Conservation (phyloP, 2,888 invertebrate genomes). For the Calameuta pallipes region DNA sequence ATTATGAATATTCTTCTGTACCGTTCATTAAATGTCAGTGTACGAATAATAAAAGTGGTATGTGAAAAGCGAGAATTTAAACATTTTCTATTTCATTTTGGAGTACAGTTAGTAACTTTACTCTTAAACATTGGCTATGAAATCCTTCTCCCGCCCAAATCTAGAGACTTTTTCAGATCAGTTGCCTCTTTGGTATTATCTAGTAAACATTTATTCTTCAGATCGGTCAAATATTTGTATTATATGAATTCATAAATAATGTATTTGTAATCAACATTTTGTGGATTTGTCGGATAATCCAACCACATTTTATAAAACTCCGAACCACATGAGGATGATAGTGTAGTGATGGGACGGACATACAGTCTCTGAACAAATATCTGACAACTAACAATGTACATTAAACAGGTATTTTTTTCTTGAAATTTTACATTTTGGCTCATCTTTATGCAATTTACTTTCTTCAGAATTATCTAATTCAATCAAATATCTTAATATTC, state of each 20-base stretch:
- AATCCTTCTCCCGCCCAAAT: constrained; percentile 47
- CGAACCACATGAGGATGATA: neutral
- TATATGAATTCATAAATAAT: neutral
- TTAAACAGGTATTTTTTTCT: constrained; percentile 50
- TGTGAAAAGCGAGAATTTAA: neutral
- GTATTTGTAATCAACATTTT: neutral
- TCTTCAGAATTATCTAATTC: neutral
- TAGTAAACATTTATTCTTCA: neutral
- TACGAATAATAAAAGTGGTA: neutral
- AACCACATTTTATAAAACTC: neutral
- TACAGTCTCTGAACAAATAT: neutral
- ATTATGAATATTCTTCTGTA: neutral
- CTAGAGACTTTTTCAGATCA: constrained; percentile 33
- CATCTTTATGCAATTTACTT: neutral
- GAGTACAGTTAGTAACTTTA: neutral
- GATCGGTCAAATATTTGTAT: neutral
- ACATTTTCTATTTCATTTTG: neutral
- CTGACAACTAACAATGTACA: constrained; percentile 46
- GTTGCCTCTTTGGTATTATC: neutral
- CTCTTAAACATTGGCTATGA: neutral
- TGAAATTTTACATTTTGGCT: neutral
- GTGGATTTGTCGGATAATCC: neutral
- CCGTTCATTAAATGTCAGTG: neutral
- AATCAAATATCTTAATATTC: neutral
- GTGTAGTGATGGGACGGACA: neutral